Base-by-base conservation (phyloP, 1,140 invertebrate genomes). In the Rhizoglyphus robini region DNA sequence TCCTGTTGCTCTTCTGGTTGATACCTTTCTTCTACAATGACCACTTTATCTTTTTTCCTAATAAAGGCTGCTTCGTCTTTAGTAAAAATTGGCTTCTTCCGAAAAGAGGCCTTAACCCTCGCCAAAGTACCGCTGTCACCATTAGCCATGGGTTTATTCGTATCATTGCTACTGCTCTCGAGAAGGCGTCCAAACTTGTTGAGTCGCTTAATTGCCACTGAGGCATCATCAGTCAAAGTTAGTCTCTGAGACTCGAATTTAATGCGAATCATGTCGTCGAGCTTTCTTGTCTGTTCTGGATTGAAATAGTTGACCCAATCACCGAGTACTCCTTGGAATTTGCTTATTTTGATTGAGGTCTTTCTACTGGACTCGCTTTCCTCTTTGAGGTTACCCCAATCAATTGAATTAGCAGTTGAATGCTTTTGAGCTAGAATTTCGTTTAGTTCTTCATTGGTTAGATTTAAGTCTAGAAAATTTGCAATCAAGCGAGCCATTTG, bases 261-360 rank as follows among this genome's bases (percentile, higher is more conserved):
- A 3, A 25, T 25, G 8, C 32, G 30, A 30, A 64, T 31, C 38
- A 69, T n/a, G 34, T 82, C 72, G 72, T 93, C 86, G 70, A 91
- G 88, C 69, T 78, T 79, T 27, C 77, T 66, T 27, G 77, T 75
- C 67, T 85, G 75, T 67, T 83, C 80, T 0, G 36, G 70, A 4
- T 82, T 81, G 83, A 91, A 88, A 68, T 87, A 81, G 75, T 88
- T 88, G 67, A 82, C 84, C 85, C 87, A 90, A 72, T 90, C 88
- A 0, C 88, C 88, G 30, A 89, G 82, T 75, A 85, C 80, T 0
- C 69, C 79, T 4, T 64, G 15, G 30, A 64, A 64, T 31, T 48
- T 49, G 20, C n/a, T n/a, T 1, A 31, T 27, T 23, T 64, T 64
- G 18, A 20, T 13, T n/a, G 41, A 18, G 20, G 11, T 2, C 5